Base-by-base conservation (phyloP, 2,888 invertebrate species). In the Ophion obscuratus region DNA sequence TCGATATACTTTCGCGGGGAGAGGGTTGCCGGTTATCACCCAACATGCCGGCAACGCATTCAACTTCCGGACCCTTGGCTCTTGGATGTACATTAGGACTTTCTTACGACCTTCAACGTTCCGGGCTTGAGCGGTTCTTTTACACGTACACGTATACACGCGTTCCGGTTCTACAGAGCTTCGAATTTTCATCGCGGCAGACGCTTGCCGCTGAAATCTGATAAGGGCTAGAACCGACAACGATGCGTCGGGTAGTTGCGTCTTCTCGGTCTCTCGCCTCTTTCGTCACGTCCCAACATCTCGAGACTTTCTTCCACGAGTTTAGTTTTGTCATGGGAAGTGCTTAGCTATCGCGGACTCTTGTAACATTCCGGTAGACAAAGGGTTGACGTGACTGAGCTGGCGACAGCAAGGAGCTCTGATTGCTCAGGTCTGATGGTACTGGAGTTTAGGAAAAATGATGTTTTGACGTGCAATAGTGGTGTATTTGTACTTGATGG, bases 51-150 rank as follows among this genome's bases (percentile, higher is more conserved):
- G 59, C 47, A 84, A 71, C 66, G 44, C 44, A 64, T 59, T 59
- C 47, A 82, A 82, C 68, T 86, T 78, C 73, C 64, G 68, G 79
- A 70, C 78, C n/a, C 67, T 77, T 57, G 62, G 71, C 24, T 81
- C 40, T 17, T 47, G 40, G 57, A 47, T 62, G 59, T 61, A 76
- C 80, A 77, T 81, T 81, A 78, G 62, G 68, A 53, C 53, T 40
- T 83, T 44, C 64, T 75, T 57, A 66, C 79, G 70, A 84, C 53
- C 67, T 57, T 47, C 59, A 83, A 79, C 67, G 67, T 83, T 64
- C 78, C 40, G n/a, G 57, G 31, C 47, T 73, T 53, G 14, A 67
- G 57, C 57, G 61, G 61, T 66, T 73, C 36, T 59, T 59, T 17
- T 27, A 66, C 9, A 24, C 14, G 6, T 61, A 68, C 31, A 44